Conservation (phyloP, 2,113 vertebrate species). For the Donacobius atricapilla region DNA sequence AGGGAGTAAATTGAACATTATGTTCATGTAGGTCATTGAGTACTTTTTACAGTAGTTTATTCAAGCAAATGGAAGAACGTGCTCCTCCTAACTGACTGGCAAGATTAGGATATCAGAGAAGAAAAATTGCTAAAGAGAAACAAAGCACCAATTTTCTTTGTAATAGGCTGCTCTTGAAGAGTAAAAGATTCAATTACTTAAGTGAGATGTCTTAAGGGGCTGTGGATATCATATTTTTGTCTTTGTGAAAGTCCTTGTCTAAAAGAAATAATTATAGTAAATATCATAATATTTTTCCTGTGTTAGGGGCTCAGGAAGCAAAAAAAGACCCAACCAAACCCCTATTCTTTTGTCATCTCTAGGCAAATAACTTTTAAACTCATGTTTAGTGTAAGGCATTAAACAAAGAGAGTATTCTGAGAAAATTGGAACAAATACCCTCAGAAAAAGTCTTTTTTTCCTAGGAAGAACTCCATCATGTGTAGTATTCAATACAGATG, state of each 20-base stretch:
- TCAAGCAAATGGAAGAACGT: slow-evolving; percentile 4
- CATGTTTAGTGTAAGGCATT: neutral
- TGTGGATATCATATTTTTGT: neutral
- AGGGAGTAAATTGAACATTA: slow-evolving; percentile 61
- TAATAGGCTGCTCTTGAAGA: slow-evolving; percentile 1
- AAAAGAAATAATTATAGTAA: neutral
- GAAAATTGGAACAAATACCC: neutral
- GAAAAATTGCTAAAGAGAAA: slow-evolving; percentile 26
- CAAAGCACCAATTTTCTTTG: slow-evolving; percentile 31
- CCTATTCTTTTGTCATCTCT: neutral
- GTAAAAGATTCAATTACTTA: slow-evolving; percentile 24
- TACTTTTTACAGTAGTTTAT: slow-evolving; percentile 60
- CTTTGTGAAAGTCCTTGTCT: slow-evolving; percentile 4
- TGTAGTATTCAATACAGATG: neutral
- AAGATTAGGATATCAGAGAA: slow-evolving; percentile 27
- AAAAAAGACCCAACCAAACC: neutral
- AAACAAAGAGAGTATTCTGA: neutral
- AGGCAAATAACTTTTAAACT: neutral
- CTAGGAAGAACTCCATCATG: neutral
- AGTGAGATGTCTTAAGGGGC: neutral
- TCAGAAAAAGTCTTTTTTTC: neutral
- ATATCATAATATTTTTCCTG: neutral
- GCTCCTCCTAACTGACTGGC: slow-evolving; percentile 11
- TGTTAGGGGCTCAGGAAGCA: neutral
- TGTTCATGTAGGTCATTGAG: slow-evolving; percentile 54